Evolutionary conservation across 1,140 invertebrate species (phyloP).

Genomic region (Aphidius gifuensis): DNA sequence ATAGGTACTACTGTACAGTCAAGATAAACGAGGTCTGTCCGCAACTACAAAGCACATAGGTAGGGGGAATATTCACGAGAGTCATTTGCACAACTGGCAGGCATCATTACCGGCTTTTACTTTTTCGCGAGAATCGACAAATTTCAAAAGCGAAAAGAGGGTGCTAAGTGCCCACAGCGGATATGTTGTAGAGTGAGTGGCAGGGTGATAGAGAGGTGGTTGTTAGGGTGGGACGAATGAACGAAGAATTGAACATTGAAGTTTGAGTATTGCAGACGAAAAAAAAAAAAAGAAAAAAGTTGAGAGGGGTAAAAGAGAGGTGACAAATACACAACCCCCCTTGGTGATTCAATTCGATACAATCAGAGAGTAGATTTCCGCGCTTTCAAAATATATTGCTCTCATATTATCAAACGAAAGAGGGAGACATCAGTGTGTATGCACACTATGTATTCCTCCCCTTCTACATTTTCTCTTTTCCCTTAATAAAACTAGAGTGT

Average conservation of each 20-base stretch:
- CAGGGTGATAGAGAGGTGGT: constrained; percentile 12
- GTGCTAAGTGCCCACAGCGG: constrained; percentile 29
- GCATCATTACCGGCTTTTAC: constrained; percentile 27
- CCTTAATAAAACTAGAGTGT: not conserved
- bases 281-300: not conserved
- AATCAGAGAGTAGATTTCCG: constrained; percentile 42
- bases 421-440: not conserved
- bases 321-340: constrained; percentile 21
- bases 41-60: constrained; percentile 1
- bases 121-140: constrained; percentile 32
- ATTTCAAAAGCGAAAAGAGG: constrained; percentile 28
- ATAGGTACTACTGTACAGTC: too few species aligned
- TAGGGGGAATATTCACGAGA: constrained; percentile 18
- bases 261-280: not conserved
- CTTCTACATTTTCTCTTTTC: too few species aligned
- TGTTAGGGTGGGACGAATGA: too few species aligned
- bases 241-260: too few species aligned
- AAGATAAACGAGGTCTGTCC: constrained; percentile 12
- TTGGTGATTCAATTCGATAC: constrained; percentile 43
- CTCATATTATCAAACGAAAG: constrained; percentile 22
- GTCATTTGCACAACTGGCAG: constrained; percentile 16
- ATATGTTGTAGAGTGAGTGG: constrained; percentile 3
- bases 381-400: constrained; percentile 38
- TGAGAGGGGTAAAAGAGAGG: constrained; percentile 12
- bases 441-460: too few species aligned